These are phyloP conservation scores for Peromyscus polionotus DNA, from an alignment of 2,113 vertebrate species.

Conservation along the genomic window DNA sequence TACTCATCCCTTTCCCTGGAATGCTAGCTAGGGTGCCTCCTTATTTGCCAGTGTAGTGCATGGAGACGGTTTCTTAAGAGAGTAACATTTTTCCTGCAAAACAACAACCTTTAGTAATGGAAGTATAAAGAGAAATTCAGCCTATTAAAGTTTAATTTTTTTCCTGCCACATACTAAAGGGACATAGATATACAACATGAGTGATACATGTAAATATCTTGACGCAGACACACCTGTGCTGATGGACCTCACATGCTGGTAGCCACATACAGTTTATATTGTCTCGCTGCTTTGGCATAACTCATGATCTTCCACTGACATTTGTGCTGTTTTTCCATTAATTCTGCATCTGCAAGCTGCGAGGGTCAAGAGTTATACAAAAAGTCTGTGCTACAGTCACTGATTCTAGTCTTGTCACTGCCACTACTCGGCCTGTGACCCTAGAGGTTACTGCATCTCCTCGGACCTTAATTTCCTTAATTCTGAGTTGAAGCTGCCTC, in stretches of 20 bases:
- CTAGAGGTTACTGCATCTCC: conserved; percentile 7
- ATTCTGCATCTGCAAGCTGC: conserved; percentile 1
- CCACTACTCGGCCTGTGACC: conserved; percentile 26
- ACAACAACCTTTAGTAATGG: conserved; percentile 22
- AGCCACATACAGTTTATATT: not conserved
- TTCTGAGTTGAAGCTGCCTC: not conserved
- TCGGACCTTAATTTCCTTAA: conserved; percentile 23
- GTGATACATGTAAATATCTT: not conserved
- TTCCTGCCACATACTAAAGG: not conserved
- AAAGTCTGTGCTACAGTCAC: not conserved
- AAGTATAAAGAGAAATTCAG: conserved; percentile 20
- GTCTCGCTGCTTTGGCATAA: conserved; percentile 19
- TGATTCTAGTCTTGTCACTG: conserved; percentile 66
- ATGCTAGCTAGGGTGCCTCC: not conserved
- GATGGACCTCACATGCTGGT: not conserved
- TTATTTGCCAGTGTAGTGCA: not conserved
- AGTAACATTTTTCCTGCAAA: not conserved
- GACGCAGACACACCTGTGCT: not conserved
- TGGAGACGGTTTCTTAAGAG: conserved; percentile 41
- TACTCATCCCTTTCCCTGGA: not conserved
- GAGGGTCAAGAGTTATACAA: not conserved
- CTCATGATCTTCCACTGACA: not conserved
- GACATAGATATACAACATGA: not conserved
- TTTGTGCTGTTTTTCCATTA: conserved; percentile 23
- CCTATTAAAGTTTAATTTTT: conserved; percentile 9